Evolutionary conservation across 2,888 invertebrate genomes (phyloP), one percentile per base, ranked within the genome.

Genomic region (Amblyjoppa fuscipennis): DNA sequence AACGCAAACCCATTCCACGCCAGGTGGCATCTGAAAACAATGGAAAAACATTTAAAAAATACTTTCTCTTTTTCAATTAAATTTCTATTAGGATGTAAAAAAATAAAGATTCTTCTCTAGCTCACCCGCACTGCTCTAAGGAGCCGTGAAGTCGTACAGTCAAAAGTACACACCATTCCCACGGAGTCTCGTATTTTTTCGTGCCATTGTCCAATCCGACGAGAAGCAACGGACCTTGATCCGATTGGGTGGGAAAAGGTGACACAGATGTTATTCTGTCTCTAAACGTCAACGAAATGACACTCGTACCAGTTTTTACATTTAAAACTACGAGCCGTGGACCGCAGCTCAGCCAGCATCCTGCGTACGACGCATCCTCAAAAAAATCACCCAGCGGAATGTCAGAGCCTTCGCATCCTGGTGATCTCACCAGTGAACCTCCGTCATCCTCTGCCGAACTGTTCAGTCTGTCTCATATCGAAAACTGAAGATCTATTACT

Each of bases 211-310:
- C 95, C 86, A 97, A 91, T 87, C 97, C 96, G 90, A 97, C 95
- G 73, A 96, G 94, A 81, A 96, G 94, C 88, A 96, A 94, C 73
- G 95, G 95, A 16, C 96, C 94, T 90, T 95, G 95, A 25, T 95
- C 95, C 31, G 94, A 93, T 34, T 95, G 95, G 68, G 95, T 94
- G 0, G 96, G 95, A 28, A 97, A 94, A 90, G 97, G 97, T 41
- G 96, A 95, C 0, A 97, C 96, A 89, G 96, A 96, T 7, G 96
- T 96, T 69, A 98, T 95, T 83, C 94, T 94, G 9, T 95, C 94
- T n/a, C 96, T 96, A 94, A 98, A 98, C n/a, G 95, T 96, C 95
- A 97, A 97, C 0, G 96, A 96, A 7, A 97, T 96, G 61, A 97
- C 94, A 90, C 96, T 96, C 76, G 95, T 95, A 0, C 97, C 97